These are phyloP conservation scores for Drosophila mulleri DNA, from an alignment of 2,888 invertebrate species.

Conservation along the genomic window DNA sequence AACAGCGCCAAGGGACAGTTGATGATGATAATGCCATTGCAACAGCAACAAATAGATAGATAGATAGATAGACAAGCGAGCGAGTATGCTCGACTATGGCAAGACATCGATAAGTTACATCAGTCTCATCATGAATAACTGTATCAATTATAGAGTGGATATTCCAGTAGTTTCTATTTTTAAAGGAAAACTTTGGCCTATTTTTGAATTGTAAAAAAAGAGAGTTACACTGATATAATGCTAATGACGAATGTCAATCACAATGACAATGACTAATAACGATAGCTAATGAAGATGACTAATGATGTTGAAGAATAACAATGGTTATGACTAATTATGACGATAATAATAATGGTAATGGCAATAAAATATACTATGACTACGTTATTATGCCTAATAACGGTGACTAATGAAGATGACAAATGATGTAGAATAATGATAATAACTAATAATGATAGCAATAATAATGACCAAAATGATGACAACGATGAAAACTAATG, in stretches of 20 bases:
- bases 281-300: not conserved
- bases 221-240: not conserved
- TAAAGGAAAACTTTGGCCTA: too few relatives aligned
- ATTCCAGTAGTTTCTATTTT: too few relatives aligned
- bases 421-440: too few relatives aligned
- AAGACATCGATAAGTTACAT: constrained; percentile 10
- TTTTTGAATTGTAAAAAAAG: too few relatives aligned
- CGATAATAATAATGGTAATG: not conserved
- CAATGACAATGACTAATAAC: not conserved
- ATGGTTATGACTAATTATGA: not conserved
- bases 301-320: not conserved
- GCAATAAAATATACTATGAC: not conserved
- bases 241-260: not conserved
- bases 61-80: not conserved
- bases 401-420: not conserved
- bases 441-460: not conserved
- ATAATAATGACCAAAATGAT: not conserved
- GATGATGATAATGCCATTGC: constrained; percentile 52
- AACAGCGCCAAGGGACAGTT: constrained; percentile 41
- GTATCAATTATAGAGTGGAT: too few relatives aligned
- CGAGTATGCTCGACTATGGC: not conserved
- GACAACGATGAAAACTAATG: not conserved
- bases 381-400: too few relatives aligned
- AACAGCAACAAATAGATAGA: constrained; percentile 11
- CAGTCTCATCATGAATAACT: not conserved